Conservation (phyloP, 1,140 invertebrate species). For the Copidosoma floridanum region DNA sequence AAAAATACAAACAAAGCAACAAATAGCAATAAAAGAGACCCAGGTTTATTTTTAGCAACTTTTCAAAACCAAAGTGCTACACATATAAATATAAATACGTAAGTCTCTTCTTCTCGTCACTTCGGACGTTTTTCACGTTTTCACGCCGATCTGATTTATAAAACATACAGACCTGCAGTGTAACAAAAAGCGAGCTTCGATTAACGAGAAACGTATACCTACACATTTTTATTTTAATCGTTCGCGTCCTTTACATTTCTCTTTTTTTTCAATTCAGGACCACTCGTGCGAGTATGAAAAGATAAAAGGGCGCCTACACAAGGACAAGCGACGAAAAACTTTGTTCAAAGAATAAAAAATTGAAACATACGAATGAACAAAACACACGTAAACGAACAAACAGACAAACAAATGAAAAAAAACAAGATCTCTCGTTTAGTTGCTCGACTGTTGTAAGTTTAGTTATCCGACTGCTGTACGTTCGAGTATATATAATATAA, state of each 20-base stretch:
- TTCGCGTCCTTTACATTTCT: not conserved
- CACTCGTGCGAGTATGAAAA: not conserved
- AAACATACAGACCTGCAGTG: not conserved
- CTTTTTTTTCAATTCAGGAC: not conserved
- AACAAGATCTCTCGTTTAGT: conserved; percentile 10
- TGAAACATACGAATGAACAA: not conserved
- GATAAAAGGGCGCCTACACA: not conserved
- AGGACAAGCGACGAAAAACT: not conserved
- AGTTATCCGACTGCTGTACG: conserved; percentile 22
- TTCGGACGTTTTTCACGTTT: not conserved
- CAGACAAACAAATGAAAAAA: not conserved
- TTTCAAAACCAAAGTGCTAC: not conserved
- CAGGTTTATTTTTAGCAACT: not conserved
- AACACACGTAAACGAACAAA: not conserved
- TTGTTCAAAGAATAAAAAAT: not conserved
- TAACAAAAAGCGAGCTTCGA: not conserved
- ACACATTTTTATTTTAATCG: not conserved
- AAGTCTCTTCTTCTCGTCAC: conserved; percentile 10
- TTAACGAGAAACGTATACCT: not conserved
- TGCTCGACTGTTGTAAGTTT: too few species aligned
- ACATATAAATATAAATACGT: too few species aligned
- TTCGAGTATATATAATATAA: not conserved
- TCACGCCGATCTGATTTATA: conserved; percentile 1
- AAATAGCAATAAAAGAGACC: too few species aligned
- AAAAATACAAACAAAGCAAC: too few species aligned